Evolutionary conservation across 35 echinoderm and acorn worm species (phyloP).

Genomic region (Holothuria glaberrima): DNA sequence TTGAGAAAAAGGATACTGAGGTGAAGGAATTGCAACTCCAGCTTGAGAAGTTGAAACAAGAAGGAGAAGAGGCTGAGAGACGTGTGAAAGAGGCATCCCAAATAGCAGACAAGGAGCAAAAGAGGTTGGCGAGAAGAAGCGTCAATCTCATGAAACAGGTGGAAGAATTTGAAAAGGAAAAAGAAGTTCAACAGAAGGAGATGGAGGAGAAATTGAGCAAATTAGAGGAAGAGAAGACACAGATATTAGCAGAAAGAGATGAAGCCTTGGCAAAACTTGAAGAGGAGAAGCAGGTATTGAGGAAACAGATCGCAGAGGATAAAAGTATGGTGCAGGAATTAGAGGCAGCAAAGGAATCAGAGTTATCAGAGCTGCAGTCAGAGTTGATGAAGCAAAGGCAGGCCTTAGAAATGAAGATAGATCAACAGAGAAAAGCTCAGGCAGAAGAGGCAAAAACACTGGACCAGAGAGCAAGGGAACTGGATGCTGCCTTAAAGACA

Average conservation of each 20-base stretch:
- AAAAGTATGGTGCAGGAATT: conserved; percentile 26
- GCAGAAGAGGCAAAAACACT: conserved; percentile 51
- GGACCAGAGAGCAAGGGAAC: conserved; percentile 60
- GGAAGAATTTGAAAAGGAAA: conserved; percentile 75
- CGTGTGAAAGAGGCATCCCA: conserved; percentile 58
- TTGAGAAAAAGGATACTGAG: conserved; percentile 54
- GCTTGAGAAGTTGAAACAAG: conserved; percentile 63
- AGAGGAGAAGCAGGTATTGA: conserved; percentile 30
- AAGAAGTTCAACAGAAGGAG: conserved; percentile 58
- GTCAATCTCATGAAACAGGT: conserved; percentile 79
- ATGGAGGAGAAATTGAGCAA: conserved; percentile 50
- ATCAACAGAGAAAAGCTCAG: conserved; percentile 51
- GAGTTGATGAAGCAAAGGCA: conserved; percentile 59
- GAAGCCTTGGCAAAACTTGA: conserved; percentile 45
- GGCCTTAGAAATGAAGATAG: conserved; percentile 51
- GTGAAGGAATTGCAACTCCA: conserved; percentile 56
- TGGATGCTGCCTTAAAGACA: conserved; percentile 65
- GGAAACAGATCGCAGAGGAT: conserved; percentile 14
- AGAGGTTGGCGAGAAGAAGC: conserved; percentile 73
- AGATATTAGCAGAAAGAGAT: conserved; percentile 45
- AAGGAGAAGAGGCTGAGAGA: conserved; percentile 67
- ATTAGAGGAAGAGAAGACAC: conserved; percentile 54
- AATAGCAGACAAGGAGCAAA: conserved; percentile 65
- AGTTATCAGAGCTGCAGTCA: conserved; percentile 29
- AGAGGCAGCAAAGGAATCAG: conserved; percentile 40